A percentile compares a stretch with the other conserved stretches of the same genome.
Conservation (phyloP, 2,113 vertebrate genomes). For the Bothrops jararaca region DNA sequence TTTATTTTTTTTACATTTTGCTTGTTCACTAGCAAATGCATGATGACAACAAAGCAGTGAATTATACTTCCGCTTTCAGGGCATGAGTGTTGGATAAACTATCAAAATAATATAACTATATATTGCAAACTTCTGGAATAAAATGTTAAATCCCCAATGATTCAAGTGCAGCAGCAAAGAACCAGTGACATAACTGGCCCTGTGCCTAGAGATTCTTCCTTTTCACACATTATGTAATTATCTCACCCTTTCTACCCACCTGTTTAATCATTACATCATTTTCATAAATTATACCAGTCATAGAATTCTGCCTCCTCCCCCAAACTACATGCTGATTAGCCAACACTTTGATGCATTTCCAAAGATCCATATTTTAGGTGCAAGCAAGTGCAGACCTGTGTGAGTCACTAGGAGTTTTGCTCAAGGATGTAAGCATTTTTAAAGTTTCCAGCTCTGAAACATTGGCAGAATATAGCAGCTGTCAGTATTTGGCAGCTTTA, state of each 20-base stretch:
- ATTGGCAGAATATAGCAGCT: constrained; percentile 16
- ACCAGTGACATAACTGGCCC: not conserved
- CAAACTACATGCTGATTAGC: constrained; percentile 7
- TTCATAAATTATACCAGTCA: constrained; percentile 22
- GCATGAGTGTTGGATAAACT: not conserved
- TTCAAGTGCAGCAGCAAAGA: constrained; percentile 5
- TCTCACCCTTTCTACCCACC: constrained; percentile 14
- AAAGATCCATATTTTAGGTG: constrained; percentile 18
- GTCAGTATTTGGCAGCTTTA: not conserved
- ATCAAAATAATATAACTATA: not conserved
- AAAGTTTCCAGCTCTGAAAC: constrained; percentile 16
- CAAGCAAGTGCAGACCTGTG: constrained; percentile 1
- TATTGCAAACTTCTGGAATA: not conserved
- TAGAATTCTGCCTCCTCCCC: not conserved
- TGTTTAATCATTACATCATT: constrained; percentile 20
- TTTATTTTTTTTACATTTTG: not conserved
- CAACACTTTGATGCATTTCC: constrained; percentile 20
- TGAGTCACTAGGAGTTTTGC: not conserved
- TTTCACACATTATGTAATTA: constrained; percentile 28
- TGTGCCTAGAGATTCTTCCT: not conserved
- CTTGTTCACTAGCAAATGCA: not conserved
- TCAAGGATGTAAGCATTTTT: constrained; percentile 3
- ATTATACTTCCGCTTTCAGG: not conserved
- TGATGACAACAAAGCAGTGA: not conserved
- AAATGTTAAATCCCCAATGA: not conserved